Base-by-base conservation (phyloP, 2,113 vertebrate genomes). In the Antennarius striatus region DNA sequence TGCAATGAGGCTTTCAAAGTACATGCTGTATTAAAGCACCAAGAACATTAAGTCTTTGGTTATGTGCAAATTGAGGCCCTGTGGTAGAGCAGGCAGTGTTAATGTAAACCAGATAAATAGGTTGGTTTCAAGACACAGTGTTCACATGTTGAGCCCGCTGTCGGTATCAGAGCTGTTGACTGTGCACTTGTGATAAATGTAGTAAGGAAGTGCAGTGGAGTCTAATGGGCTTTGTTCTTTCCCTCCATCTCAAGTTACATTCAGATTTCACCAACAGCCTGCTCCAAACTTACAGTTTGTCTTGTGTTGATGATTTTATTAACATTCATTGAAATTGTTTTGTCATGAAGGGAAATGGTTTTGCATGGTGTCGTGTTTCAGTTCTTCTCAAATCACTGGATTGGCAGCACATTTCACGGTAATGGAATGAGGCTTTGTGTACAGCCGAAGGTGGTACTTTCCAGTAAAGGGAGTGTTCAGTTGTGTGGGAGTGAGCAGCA, bases 161-260 rank as follows among this genome's bases (percentile, higher is more conserved):
- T 47, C 28, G 14, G 8, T 22, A 40, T 58, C 15, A 30, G 36
- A 48, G 58, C 15, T 61, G 66, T 47, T 50, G 16, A 63, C 13
- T 28, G 13, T 32, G 11, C 29, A 39, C 16, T 46, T 71, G 16
- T 56, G 56, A 56, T 53, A 5, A 45, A 74, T 56, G 17, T 10
- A 40, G 22, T 53, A 59, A 65, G 56, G 14, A 47, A 66, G 53
- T 71, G 55, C 58, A 63, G 3, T 30, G 43, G 3, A 67, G 64
- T 55, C 63, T 73, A 56, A 73, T 82, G 66, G 63, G 13, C 16
- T 60, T 58, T 30, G 46, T 61, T 48, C 29, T 52, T 42, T 22
- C 55, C 52, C 57, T 16, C 28, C 40, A 61, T 63, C 61, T 86
- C 68, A 11, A 45, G 39, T 84, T 82, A 62, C 73, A 56, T 52